A percentile compares a stretch with the other conserved stretches of the same genome.
These are phyloP conservation scores for Harlomillsia oculata DNA, from an alignment of 1,140 invertebrate genomes.

Conservation along the genomic window DNA sequence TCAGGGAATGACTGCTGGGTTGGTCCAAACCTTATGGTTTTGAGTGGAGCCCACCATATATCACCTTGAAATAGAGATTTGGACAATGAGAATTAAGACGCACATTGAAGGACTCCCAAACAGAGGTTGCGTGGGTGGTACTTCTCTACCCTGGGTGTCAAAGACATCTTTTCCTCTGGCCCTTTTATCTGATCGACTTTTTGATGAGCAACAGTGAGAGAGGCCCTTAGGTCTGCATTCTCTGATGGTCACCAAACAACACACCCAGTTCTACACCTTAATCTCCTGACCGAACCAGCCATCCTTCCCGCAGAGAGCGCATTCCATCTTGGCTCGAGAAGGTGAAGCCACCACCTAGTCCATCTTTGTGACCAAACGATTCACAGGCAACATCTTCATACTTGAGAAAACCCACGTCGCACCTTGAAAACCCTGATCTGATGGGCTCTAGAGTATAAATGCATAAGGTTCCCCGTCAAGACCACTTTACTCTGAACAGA, in stretches of 20 bases:
- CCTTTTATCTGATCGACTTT: constrained; percentile 29
- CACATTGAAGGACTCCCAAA: constrained; percentile 26
- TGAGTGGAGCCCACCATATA: constrained; percentile 16
- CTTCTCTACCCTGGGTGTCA: constrained; percentile 24
- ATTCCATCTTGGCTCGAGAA: no score
- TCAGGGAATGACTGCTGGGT: constrained; percentile 11
- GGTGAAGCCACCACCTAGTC: background rate
- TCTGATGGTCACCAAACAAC: constrained; percentile 25
- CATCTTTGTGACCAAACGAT: background rate
- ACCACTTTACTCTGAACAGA: no score
- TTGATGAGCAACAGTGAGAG: constrained; percentile 8
- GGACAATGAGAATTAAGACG: constrained; percentile 21
- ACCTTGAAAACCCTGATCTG: no score
- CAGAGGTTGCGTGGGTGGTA: constrained; percentile 29
- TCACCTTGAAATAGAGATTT: constrained; percentile 24
- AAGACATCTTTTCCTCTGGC: constrained; percentile 10
- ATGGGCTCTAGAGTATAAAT: no score
- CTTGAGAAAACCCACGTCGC: no score
- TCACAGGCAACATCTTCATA: constrained; percentile 5
- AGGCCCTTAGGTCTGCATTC: constrained; percentile 10
- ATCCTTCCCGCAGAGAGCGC: no score
- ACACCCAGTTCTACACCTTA: constrained; percentile 18
- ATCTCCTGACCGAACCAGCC: no score
- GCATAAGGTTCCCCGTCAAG: no score
- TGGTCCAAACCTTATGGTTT: constrained; percentile 3